Base-by-base conservation (phyloP, 2,888 invertebrate species). In the Cheilosia grossa region DNA sequence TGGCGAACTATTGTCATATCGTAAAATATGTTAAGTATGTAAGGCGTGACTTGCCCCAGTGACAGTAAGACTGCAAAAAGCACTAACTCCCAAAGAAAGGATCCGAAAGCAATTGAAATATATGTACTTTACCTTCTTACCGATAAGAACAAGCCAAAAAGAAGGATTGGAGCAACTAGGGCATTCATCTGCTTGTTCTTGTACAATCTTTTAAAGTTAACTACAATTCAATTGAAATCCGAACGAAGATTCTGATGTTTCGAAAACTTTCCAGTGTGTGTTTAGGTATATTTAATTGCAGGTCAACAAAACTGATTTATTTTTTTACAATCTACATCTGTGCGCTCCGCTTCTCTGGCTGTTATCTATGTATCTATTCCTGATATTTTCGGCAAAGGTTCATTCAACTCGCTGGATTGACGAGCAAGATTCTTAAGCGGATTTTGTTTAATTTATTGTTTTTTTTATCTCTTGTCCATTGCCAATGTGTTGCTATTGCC, bases 181-280 rank as follows among this genome's bases (percentile, higher is more conserved):
- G 6, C 33, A 3, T 56, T 19, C 24, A 24, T 9, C 15, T 15
- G 7, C 15, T 7, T 15, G 21, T 40, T 0, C 17, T 10, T 17
- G 17, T 15, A 4, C 61, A 27, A 27, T 44, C 24, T 17, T 9
- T 49, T 9, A 49, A 49, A 33, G 17, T 63, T 33, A 63, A 63
- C 49, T 63, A n/a, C 63, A 63, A 63, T 49, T 63, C 47, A 63
- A 67, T 30, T 58, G 44, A 69, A 58, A 58, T 69, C 56, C 17
- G 58, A 58, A 47, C 44, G 33, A 21, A 4, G 27, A n/a, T 56
- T 19, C 37, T 21, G 40, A 7, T 27, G 67, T 30, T 56, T 15
- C 69, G 33, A 30, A 30, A 30, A 9, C 9, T 30, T 30, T 30
- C 30, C 30, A 30, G 30, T 30, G 30, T 21, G 21, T 13, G 47